Evolutionary conservation across 2,797 vertebrate species (phyloP), one percentile per base, ranked within the genome.

Genomic region (Malurus splendens): DNA sequence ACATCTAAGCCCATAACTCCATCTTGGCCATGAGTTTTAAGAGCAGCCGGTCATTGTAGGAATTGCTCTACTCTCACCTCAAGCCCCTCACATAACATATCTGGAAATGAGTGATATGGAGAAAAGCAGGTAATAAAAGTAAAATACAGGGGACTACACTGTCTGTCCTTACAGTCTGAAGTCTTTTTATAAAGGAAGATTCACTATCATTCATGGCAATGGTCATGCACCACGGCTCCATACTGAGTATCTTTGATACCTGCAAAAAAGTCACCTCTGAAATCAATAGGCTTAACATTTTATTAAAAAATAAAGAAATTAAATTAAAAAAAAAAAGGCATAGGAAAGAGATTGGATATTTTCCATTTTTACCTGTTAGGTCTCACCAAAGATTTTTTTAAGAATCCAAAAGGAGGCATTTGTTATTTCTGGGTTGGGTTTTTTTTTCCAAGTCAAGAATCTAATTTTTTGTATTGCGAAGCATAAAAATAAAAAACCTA

Each of bases 101-200:
- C 9, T 60, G 54, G 41, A 19, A 52, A 80, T 42, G 0, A 68
- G 10, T 1, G 4, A 27, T 61, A 16, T 2, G 1, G 6, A 30
- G 20, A 52, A 78, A 68, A 91, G 14, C 15, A 55, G 20, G 18
- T 6, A 68, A 38, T 27, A 51, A 64, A 71, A 70, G 14, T 27
- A 18, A 65, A 66, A 66, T 59, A 38, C 13, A 54, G 19, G 44
- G 32, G 6, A 7, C 14, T 75, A 33, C 33, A 22, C 16, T 33
- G 15, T 30, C 16, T 33, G 15, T 30, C 32, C 14, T 57, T 64
- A 50, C 38, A 32, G 6, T 10, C 10, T 32, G 16, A 75, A 56
- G 10, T 22, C 19, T 38, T 56, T 44, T 25, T 39, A 47, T 13
- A 64, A 36, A 7, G 44, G 11, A 74, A 14, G 5, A 42, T 6